Percentiles rank a stretch among this genome's conserved stretches.
phyloP scores from a whole-genome alignment of 2,113 vertebrate genomes.

The Corvus cornix region DNA sequence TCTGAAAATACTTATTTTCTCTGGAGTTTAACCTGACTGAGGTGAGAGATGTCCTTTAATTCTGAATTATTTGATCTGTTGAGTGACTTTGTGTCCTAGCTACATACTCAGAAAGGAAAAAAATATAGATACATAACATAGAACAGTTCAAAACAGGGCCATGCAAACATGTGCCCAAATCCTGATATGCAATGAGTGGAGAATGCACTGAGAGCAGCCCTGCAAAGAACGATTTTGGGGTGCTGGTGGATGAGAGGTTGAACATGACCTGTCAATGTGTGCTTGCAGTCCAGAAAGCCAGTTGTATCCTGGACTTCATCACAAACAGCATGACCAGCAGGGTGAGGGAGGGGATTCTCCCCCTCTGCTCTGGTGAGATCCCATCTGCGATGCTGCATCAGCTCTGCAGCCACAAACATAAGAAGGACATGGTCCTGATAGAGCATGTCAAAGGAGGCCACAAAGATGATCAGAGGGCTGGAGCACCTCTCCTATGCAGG shows the following conservation, averaged over 20 bases:
- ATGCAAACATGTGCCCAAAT: background rate
- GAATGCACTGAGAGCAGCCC: background rate
- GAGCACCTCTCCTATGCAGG: background rate
- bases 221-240: background rate
- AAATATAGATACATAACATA: background rate
- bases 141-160: background rate
- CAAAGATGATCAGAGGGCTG: background rate
- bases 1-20: background rate
- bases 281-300: background rate
- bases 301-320: background rate
- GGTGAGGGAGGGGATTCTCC: background rate
- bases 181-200: background rate
- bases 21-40: background rate
- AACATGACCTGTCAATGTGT: background rate
- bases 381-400: background rate
- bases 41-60: background rate
- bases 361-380: background rate
- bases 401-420: too few relatives aligned
- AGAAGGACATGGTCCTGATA: too few relatives aligned
- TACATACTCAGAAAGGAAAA: background rate
- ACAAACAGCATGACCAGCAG: rapidly evolving
- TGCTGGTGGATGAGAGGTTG: background rate
- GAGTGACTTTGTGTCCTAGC: background rate
- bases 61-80: background rate
- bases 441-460: too few relatives aligned